These are phyloP conservation scores for Phoxinus dragarum DNA, from an alignment of 2,797 vertebrate genomes.

Conservation along the genomic window DNA sequence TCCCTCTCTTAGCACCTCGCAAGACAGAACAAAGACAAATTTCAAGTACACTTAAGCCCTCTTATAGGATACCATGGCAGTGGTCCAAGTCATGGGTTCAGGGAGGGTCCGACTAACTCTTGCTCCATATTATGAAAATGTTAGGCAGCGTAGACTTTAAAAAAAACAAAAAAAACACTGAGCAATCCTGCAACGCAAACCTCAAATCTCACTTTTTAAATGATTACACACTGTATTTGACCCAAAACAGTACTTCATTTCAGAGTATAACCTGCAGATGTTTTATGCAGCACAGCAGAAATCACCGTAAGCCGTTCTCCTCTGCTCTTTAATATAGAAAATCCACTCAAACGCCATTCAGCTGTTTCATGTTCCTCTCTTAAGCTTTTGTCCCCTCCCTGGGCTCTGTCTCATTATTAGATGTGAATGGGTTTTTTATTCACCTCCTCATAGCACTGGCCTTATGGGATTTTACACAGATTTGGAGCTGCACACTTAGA, in stretches of 20 bases:
- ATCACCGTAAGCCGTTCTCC: conserved; percentile 14
- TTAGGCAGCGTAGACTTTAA: background rate
- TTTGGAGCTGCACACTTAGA: conserved; percentile 1
- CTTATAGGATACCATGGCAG: conserved; percentile 17
- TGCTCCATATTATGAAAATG: background rate
- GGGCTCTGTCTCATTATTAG: conserved; percentile 23
- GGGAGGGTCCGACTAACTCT: background rate
- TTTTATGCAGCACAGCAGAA: background rate
- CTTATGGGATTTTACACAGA: conserved; percentile 11
- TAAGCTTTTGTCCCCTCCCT: conserved; percentile 16
- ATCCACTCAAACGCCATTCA: conserved; percentile 46
- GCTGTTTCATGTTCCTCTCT: conserved; percentile 41
- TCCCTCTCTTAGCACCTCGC: conserved; percentile 28
- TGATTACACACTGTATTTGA: conserved; percentile 24
- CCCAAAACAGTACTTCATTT: conserved; percentile 44
- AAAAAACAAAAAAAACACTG: background rate
- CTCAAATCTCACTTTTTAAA: background rate
- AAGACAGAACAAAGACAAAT: conserved; percentile 40
- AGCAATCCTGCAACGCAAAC: background rate
- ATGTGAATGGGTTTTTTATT: conserved; percentile 30
- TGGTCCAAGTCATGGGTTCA: conserved; percentile 32
- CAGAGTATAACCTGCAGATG: conserved; percentile 40
- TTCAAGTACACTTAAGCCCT: conserved; percentile 38
- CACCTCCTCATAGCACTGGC: conserved; percentile 10
- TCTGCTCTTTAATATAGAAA: conserved; percentile 39